Evolutionary conservation across 2,113 vertebrate genomes (phyloP), one percentile per base, ranked within the genome.

Genomic region (Clarias macrocephalus): DNA sequence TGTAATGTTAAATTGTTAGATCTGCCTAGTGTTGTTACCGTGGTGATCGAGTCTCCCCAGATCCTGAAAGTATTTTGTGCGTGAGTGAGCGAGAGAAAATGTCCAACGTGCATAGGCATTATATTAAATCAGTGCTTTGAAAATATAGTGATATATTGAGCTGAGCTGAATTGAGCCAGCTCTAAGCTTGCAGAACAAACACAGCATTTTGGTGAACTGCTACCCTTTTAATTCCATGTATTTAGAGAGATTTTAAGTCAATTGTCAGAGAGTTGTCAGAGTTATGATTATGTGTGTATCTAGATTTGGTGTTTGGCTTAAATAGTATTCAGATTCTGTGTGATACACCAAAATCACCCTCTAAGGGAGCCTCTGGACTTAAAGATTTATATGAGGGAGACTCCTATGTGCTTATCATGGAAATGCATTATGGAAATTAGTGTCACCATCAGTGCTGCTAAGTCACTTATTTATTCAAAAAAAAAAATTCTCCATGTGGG

Each of bases 11-110:
- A 48, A 84, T 59, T 82, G 82, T 76, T 85, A 63, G 82, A 77
- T 85, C 48, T 42, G 85, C 59, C 60, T 76, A 77, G 72, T 82
- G 82, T 83, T 88, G 88, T 91, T 89, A 87, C 87, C 85, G 85
- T 89, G 88, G 87, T 89, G 88, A 89, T 88, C 54, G 59, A 65
- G 84, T 77, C 59, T 81, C 52, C n/a, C 68, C 65, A 84, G 81
- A 68, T 77, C 62, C 48, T 84, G 85, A 42, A 84, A 73, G 8
- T 84, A 72, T 63, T 54, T 80, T 81, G 81, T 68, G 66, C 42
- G 86, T 75, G 52, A n/a, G 62, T 68, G 33, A 23, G 18, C 12
- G 70, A 68, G 10, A 70, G 25, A 25, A 48, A 83, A 68, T 75
- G 77, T 82, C 28, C 56, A 19, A 73, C 77, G 77, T 88, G 52